Evolutionary conservation across 1,140 invertebrate species (phyloP), one percentile per base, ranked within the genome.

Genomic region (Gryllus bimaculatus): DNA sequence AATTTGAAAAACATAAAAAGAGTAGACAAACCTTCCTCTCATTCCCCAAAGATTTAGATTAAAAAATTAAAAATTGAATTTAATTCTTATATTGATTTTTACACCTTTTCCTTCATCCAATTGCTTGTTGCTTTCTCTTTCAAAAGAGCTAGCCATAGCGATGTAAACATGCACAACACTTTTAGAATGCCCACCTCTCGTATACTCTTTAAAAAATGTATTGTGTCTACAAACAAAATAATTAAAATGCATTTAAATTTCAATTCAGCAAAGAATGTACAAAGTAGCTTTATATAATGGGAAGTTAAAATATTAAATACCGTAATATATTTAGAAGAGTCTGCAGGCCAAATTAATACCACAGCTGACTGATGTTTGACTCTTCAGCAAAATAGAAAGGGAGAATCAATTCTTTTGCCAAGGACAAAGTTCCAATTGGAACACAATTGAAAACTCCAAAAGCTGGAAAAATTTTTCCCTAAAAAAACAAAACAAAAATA

Each of bases 381-480:
- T 92, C 87, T 98, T 98, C 47, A 98, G 87, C 82, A 98, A 89
- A 83, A 98, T 91, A 80, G 97, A 98, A 54, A 99, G 88, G 73
- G 96, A 97, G 84, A n/a, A 99, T 98, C 78, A 99, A 90, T 88
- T 99, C 98, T n/a, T 88, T 99, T 99, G 86, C 96, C 99, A 79
- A 98, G 98, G 81, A 99, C 97, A 89, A 98, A 99, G 86, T 98
- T 98, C n/a, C 82, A 99, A 87, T 86, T 98, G 95, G 87, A 98
- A 98, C 18, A 99, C 96, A 80, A 99, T 93, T n/a, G n/a, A n/a
- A 85, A 98, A 98, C 86, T 99, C 97, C 47, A 99, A 84, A 47
- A 99, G 85, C 85, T 98, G 94, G 87, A 98, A 98, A 84, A 98
- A 96, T 85, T 99, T 99, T 83, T 94, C 92, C 90, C 92, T 84